Evolutionary conservation across 2,113 vertebrate genomes (phyloP), one percentile per base, ranked within the genome.

Genomic region (human): DNA sequence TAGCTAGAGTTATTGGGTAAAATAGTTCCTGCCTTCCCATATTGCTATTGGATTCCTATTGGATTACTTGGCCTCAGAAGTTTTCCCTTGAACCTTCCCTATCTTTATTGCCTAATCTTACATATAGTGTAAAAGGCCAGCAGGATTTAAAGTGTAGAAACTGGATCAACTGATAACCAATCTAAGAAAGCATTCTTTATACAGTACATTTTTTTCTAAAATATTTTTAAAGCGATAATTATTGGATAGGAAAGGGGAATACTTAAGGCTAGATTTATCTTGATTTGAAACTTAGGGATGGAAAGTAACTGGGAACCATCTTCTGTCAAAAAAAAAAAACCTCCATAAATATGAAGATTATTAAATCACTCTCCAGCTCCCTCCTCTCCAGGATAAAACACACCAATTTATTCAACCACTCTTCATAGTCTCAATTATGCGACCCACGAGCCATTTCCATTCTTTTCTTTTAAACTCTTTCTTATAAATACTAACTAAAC

Each of bases 221-320:
- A 45, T 76, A n/a, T 12, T n/a, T 93, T 87, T 89, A 92, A 88
- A 90, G 5, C 35, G 88, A 76, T 79, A 30, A 55, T 25, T 8
- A 16, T 13, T 64, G 35, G n/a, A 12, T 84, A 72, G 43, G 22
- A 80, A 85, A 57, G 23, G 38, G 18, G 10, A 64, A 30, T 68
- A 20, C 80, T 96, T 81, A 76, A 85, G 18, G 30, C 5, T 55
- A 38, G 10, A 18, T 52, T 66, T 81, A 43, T 80, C 43, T 85
- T 73, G 68, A 66, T 90, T 75, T 91, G 45, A 91, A 83, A 18
- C 27, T 59, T 57, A 57, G 9, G 5, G 30, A 35, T 59, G 11
- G 25, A 95, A 52, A 83, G 25, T 55, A 93, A 73, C 22, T 85
- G 38, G 76, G 64, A 87, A 79, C 6, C 5, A 55, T 20, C 27